These are phyloP conservation scores for Trichomycterus rosablanca DNA, from an alignment of 2,113 vertebrate species.

Conservation along the genomic window DNA sequence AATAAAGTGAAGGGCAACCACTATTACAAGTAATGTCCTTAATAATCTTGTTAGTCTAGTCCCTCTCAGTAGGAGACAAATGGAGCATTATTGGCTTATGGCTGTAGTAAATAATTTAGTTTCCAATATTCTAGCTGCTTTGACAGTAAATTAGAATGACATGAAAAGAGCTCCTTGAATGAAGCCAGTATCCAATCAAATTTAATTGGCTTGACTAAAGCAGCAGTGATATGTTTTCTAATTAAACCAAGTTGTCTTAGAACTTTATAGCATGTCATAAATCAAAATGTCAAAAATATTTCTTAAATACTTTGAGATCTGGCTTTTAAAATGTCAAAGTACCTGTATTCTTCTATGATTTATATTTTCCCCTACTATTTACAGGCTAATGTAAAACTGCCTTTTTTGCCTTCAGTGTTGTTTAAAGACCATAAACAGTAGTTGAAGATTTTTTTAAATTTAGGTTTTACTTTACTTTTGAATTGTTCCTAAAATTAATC, in stretches of 20 bases:
- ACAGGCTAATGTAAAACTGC: constrained; percentile 45
- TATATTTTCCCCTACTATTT: constrained; percentile 20
- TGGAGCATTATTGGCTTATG: constrained; percentile 97
- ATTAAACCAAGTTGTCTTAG: constrained; percentile 95
- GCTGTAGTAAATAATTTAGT: constrained; percentile 97
- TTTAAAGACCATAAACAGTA: too few relatives aligned
- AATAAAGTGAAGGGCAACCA: constrained; percentile 90
- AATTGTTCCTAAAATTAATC: too few relatives aligned
- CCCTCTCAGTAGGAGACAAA: constrained; percentile 89
- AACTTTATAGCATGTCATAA: constrained; percentile 84
- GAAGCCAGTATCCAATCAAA: constrained; percentile 99
- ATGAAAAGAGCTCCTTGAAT: constrained; percentile 98
- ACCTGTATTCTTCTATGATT: constrained; percentile 68
- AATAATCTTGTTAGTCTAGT: constrained; percentile 97
- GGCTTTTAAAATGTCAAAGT: constrained; percentile 74
- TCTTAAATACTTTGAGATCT: constrained; percentile 73
- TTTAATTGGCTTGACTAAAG: constrained; percentile 98
- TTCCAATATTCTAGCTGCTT: constrained; percentile 91
- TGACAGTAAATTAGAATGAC: constrained; percentile 99
- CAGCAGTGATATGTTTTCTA: constrained; percentile 95
- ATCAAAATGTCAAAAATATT: constrained; percentile 90
- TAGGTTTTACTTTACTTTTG: too few relatives aligned
- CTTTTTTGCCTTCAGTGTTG: neutral
- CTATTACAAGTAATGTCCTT: constrained; percentile 98
- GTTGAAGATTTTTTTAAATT: too few relatives aligned